Evolutionary conservation across 2,113 vertebrate species (phyloP), one percentile per base, ranked within the genome.

Genomic region (Apeltes quadracus): DNA sequence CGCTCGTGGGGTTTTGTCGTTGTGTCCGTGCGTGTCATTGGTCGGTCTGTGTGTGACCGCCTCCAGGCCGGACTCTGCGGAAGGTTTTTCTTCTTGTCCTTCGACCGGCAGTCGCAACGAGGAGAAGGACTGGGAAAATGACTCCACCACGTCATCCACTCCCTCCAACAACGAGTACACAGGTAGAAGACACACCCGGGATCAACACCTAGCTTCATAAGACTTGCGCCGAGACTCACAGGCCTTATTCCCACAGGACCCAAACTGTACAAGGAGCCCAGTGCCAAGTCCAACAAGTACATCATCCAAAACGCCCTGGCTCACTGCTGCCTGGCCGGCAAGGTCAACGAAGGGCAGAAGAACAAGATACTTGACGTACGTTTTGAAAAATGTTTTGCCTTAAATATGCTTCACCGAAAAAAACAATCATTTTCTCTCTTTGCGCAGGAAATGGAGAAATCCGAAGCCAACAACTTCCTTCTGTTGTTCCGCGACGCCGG

Each of bases 251-350:
- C 53, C 32, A 44, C 39, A 99, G 98, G 98, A 88, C 98, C 98
- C 85, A 99, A 99, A 92, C 94, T 99, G 57, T 99, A 97, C 89
- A 98, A 97, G 87, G 98, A 99, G 89, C 98, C 97, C 14, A 99
- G 98, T 91, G 97, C 98, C 76, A 99, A 97, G 90, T 99, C 97
- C 73, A 99, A 99, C 90, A 99, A 99, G 69, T 96, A 99, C 74
- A 99, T 99, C 76, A 98, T 99, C 89, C 97, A 99, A 86, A 99
- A 99, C 23, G 98, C 98, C 0, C 84, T 99, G 86, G 94, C 97
- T 79, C 96, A 98, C 88, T 99, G 98, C 92, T 99, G 98, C 88
- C 92, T 99, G 89, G 98, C 98, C 76, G 98, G 98, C 69, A 98
- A 95, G 89, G 97, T 99, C 81, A 99, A 99, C 67, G 98, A 99